Conservation (phyloP, 2,113 vertebrate genomes). For the Delphinapterus leucas region DNA sequence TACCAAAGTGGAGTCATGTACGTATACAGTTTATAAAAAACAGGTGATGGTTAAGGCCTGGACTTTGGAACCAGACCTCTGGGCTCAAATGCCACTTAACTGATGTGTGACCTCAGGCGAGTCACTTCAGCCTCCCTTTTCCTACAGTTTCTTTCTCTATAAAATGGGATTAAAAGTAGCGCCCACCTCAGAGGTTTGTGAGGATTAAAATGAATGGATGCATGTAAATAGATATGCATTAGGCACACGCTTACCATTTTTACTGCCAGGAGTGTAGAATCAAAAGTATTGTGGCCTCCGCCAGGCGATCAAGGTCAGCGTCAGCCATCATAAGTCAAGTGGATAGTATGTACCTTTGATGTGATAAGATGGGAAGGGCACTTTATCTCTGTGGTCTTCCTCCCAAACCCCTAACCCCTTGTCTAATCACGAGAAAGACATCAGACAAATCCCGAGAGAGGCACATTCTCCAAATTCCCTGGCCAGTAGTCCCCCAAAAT, state of each 20-base stretch:
- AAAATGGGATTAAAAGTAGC: background rate
- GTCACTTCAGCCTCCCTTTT: background rate
- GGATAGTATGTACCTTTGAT: background rate
- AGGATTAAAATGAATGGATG: background rate
- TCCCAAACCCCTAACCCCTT: background rate
- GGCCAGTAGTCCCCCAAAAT: background rate
- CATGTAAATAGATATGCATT: fast-evolving
- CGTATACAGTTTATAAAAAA: background rate
- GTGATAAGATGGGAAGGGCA: background rate
- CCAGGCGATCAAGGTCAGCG: background rate
- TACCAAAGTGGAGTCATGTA: background rate
- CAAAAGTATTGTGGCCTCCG: background rate
- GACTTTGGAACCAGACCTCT: background rate
- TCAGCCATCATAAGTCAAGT: background rate
- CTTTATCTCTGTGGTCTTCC: background rate
- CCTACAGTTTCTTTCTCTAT: background rate
- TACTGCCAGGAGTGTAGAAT: background rate
- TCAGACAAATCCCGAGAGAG: background rate
- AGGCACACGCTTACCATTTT: background rate
- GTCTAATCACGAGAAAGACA: background rate
- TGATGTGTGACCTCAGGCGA: background rate
- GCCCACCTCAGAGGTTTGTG: background rate
- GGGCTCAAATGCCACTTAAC: background rate
- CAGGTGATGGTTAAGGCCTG: fast-evolving
- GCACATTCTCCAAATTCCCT: background rate